Base-by-base conservation (phyloP, 2,113 vertebrate genomes). In the Desmodus rotundus region DNA sequence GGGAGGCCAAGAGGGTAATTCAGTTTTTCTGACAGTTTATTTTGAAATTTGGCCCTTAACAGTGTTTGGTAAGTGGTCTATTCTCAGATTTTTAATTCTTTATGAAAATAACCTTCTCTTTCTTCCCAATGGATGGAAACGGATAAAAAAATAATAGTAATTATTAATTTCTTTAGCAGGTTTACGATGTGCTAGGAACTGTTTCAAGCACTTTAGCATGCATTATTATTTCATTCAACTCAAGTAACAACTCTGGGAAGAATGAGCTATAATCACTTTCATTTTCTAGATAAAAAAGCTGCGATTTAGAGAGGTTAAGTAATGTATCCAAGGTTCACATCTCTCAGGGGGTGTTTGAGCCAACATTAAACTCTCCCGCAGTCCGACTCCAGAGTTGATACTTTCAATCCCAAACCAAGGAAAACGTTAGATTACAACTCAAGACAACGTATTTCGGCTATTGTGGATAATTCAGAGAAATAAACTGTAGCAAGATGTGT, bases 401-500 rank as follows among this genome's bases (percentile, higher is more conserved):
- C 20, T 78, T 45, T 52, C 50, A 76, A 76, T 74, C 31, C 43
- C 31, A 50, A 87, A 88, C 14, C 2, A 26, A 87, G 58, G 47
- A 87, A 80, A 81, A 13, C 65, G 50, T 82, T 86, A 84, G n/a
- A 47, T 50, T 82, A 41, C 68, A 72, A 84, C 6, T 95, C 31
- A 87, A 77, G 47, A 72, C 13, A 78, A 93, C 95, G 45, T 28
- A 41, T 88, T 95, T 90, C 5, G 31, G 47, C 85, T 58, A 82
- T 36, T 76, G 73, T 26, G 16, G 63, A 91, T 90, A 97, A 88
- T 54, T 31, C 50, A 78, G 33, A 87, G 36, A 88, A 82, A 45
- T 45, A 94, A 96, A 97, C 70, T 63, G 16, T 56, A 95, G 85
- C 92, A 97, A 96, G 52, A 94, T 95, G 92, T 94, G 54, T 45